phyloP scores from a whole-genome alignment of 1,140 invertebrate genomes.

The Drosophila nigrodunni region DNA sequence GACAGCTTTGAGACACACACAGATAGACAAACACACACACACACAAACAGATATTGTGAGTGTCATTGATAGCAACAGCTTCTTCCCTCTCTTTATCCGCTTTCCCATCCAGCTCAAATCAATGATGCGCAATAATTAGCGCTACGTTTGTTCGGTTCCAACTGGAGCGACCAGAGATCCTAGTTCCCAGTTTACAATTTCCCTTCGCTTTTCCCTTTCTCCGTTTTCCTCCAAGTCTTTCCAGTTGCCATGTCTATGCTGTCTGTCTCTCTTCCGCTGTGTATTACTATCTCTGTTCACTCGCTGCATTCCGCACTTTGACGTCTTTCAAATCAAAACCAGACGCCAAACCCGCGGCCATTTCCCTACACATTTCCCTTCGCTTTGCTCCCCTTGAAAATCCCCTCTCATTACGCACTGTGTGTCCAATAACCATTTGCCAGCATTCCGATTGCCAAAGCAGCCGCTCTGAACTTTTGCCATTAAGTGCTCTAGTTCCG shows the following conservation, averaged over 20 bases:
- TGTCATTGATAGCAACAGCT: conserved; percentile 63
- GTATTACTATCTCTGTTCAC: not conserved
- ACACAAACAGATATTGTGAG: conserved; percentile 34
- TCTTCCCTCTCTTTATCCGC: not conserved
- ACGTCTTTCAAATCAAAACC: conserved; percentile 53
- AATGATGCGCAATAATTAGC: conserved; percentile 81
- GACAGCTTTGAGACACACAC: conserved; percentile 44
- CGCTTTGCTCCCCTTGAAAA: not conserved
- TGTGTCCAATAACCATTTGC: conserved; percentile 17
- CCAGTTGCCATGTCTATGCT: conserved; percentile 24
- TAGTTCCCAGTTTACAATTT: conserved; percentile 13
- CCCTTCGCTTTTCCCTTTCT: not conserved
- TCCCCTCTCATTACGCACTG: not conserved
- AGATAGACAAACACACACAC: not conserved
- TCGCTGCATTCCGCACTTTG: conserved; percentile 45
- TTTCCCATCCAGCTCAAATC: conserved; percentile 37
- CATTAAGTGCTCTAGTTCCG: conserved; percentile 50
- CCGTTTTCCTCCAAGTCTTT: not conserved
- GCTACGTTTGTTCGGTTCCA: conserved; percentile 49
- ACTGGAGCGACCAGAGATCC: conserved; percentile 13
- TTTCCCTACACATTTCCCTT: not conserved
- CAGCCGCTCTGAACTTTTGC: conserved; percentile 40
- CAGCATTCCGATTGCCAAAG: conserved; percentile 38
- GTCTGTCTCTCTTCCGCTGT: not conserved
- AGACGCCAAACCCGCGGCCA: conserved; percentile 32